A percentile compares a stretch with the other conserved stretches of the same genome.
phyloP scores from a whole-genome alignment of 2,797 vertebrate genomes.

The Microctenopoma stevenorrisi region DNA sequence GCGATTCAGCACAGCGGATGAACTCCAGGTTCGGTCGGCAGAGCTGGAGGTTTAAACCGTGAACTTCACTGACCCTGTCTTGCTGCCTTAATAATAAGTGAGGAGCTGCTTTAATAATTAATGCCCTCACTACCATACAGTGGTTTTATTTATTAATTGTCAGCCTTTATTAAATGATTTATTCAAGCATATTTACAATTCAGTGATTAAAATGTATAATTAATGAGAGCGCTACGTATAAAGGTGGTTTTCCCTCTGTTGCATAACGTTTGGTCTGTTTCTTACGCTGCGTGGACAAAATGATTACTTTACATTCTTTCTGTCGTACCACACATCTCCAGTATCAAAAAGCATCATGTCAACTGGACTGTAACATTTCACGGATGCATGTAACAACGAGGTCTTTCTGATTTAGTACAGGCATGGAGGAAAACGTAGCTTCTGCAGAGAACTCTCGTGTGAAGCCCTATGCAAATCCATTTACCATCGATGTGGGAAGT shows the following conservation, averaged over 20 bases:
- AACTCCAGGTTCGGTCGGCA: conserved; percentile 50
- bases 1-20: conserved; percentile 36
- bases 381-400: not conserved
- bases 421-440: not conserved
- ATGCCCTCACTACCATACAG: conserved; percentile 17
- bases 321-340: not conserved
- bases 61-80: conserved; percentile 34
- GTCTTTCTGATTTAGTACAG: not conserved
- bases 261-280: not conserved
- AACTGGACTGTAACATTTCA: not conserved
- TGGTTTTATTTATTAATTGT: conserved; percentile 53
- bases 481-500: conserved; percentile 31
- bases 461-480: conserved; percentile 44
- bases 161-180: conserved; percentile 45
- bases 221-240: conserved; percentile 30
- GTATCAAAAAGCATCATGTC: not conserved
- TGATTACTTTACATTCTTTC: not conserved
- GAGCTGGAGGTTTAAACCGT: conserved; percentile 47
- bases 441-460: conserved; percentile 17
- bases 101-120: conserved; percentile 51
- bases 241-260: not conserved
- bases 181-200: conserved; percentile 51
- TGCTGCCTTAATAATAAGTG: conserved; percentile 31
- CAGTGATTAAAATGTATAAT: conserved; percentile 54
- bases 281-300: not conserved